Evolutionary conservation across 1,140 invertebrate species (phyloP).

Genomic region (Hypsibius dujardini): DNA sequence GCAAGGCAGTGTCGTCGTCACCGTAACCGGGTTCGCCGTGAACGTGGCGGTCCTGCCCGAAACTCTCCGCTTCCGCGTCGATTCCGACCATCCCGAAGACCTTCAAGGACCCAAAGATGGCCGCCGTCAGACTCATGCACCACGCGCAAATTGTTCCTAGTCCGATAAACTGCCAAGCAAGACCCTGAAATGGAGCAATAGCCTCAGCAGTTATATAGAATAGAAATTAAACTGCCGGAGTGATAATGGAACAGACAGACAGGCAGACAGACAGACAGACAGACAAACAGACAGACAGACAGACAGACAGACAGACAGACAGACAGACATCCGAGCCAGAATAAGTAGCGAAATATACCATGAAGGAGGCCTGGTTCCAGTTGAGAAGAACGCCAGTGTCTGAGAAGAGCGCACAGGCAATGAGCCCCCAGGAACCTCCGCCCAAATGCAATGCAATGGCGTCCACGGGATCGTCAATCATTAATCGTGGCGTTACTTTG

Average conservation of each 20-base stretch:
- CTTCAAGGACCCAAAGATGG: slow-evolving; percentile 37
- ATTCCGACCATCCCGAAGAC: slow-evolving; percentile 33
- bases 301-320: too few relatives aligned
- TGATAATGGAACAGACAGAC: too few relatives aligned
- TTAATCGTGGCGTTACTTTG: slow-evolving; percentile 30
- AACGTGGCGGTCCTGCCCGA: slow-evolving; percentile 3
- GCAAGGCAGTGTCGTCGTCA: not conserved
- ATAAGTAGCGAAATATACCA: slow-evolving; percentile 20
- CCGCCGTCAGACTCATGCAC: slow-evolving; percentile 30
- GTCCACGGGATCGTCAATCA: slow-evolving; percentile 43
- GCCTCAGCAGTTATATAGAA: slow-evolving; percentile 14
- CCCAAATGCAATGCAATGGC: slow-evolving; percentile 41
- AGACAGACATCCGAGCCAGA: slow-evolving; percentile 15
- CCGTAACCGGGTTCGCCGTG: not conserved
- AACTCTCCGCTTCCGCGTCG: slow-evolving; percentile 33
- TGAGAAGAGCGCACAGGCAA: slow-evolving; percentile 33
- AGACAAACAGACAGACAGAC: too few relatives aligned
- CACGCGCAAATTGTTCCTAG: slow-evolving; percentile 35
- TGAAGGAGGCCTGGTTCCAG: slow-evolving; percentile 24
- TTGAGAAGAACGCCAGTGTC: slow-evolving; percentile 30
- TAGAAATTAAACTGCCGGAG: not conserved
- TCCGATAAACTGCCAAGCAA: slow-evolving; percentile 38
- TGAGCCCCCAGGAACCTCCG: slow-evolving; percentile 40
- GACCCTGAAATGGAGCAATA: slow-evolving; percentile 27
- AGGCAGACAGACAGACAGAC: too few relatives aligned